Conservation (phyloP, 2,888 invertebrate species). For the Drosophila emarginata region DNA sequence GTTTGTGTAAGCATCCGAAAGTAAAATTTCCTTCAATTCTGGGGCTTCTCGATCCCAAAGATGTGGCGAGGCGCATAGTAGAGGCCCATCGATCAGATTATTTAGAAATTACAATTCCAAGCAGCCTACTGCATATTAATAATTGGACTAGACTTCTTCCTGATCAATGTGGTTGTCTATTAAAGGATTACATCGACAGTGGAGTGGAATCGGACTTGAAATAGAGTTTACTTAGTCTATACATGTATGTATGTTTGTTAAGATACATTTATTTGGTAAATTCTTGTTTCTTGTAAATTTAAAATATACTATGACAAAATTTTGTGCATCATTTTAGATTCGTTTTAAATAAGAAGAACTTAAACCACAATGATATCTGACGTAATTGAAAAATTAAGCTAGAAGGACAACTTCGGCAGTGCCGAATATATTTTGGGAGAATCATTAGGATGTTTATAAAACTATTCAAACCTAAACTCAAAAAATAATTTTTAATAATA, state of each 20-base stretch:
- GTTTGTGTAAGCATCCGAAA: conserved; percentile 90
- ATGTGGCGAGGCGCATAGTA: conserved; percentile 87
- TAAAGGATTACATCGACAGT: conserved; percentile 87
- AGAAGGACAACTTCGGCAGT: too few relatives aligned
- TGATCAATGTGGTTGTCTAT: conserved; percentile 83
- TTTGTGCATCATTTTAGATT: too few relatives aligned
- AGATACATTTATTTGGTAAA: neutral
- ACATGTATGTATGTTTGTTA: neutral
- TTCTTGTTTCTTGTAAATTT: neutral
- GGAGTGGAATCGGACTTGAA: conserved; percentile 85
- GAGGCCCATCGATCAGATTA: conserved; percentile 86
- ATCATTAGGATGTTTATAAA: too few relatives aligned
- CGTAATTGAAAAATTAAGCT: too few relatives aligned
- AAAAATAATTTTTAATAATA: too few relatives aligned
- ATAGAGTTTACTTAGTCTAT: conserved; percentile 26
- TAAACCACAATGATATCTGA: too few relatives aligned
- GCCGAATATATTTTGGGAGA: too few relatives aligned
- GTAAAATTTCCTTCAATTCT: conserved; percentile 88
- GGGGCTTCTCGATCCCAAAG: conserved; percentile 86
- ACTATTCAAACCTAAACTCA: too few relatives aligned
- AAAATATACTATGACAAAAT: neutral
- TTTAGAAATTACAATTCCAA: conserved; percentile 86
- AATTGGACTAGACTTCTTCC: conserved; percentile 85
- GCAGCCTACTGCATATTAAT: conserved; percentile 84
- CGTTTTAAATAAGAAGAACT: too few relatives aligned